A percentile compares a stretch with the other conserved stretches of the same genome.
Evolutionary conservation across 2,888 invertebrate species (phyloP).

Genomic region (Poecilobothrus nobilitatus): DNA sequence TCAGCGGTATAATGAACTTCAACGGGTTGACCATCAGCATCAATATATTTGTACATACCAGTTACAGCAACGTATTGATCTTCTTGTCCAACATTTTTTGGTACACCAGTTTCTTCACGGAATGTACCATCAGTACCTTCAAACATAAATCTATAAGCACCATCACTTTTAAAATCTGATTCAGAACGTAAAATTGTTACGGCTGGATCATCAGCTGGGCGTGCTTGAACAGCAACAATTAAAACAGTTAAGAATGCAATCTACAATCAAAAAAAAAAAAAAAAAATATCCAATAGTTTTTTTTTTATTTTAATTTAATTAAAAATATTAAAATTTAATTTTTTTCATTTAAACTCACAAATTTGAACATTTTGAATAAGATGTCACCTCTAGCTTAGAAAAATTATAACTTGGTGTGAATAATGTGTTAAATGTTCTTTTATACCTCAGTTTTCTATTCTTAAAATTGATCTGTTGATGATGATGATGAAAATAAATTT

Average conservation of each 20-base stretch:
- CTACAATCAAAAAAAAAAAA: slow-evolving; percentile 5
- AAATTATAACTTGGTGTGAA: background rate
- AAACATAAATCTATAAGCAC: slow-evolving; percentile 37
- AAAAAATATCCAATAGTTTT: background rate
- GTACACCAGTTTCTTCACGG: slow-evolving; percentile 36
- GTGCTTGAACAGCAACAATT: slow-evolving; percentile 19
- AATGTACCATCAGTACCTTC: slow-evolving; percentile 36
- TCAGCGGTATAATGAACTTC: slow-evolving; percentile 39
- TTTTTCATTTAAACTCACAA: background rate
- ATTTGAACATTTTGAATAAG: background rate
- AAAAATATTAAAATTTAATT: background rate
- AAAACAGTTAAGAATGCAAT: slow-evolving; percentile 19
- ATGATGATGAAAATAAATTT: background rate
- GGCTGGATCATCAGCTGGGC: slow-evolving; percentile 17
- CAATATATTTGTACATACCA: slow-evolving; percentile 38
- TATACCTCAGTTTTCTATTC: background rate
- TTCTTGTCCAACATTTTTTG: slow-evolving; percentile 33
- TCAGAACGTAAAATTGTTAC: slow-evolving; percentile 22
- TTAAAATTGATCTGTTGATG: background rate
- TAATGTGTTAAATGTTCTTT: background rate
- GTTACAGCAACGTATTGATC: slow-evolving; percentile 32
- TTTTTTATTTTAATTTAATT: slow-evolving; percentile 31
- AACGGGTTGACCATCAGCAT: slow-evolving; percentile 35
- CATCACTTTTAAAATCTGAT: slow-evolving; percentile 33
- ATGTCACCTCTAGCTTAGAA: background rate